Conservation (phyloP, 1,140 invertebrate species). For the Meloidogyne floridensis region DNA sequence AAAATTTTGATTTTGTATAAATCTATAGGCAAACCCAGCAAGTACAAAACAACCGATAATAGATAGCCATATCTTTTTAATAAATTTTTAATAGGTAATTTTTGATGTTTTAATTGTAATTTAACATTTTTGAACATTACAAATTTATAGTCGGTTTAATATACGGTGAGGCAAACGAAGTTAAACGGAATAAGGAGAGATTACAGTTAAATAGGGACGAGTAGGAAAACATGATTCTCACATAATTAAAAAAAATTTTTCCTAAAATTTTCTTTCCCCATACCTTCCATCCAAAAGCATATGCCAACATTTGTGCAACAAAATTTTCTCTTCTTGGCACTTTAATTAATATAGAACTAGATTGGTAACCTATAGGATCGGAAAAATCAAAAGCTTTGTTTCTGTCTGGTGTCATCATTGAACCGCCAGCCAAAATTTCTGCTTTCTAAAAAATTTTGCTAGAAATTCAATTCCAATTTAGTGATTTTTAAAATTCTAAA, state of each 20-base stretch:
- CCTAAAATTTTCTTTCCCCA: neutral
- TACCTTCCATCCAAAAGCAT: constrained; percentile 1
- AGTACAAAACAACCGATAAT: neutral
- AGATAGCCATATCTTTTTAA: neutral
- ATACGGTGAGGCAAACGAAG: too few relatives aligned
- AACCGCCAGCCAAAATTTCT: neutral
- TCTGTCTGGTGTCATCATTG: neutral
- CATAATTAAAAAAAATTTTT: too few relatives aligned
- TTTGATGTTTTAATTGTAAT: too few relatives aligned
- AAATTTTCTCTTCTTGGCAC: neutral
- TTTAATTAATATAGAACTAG: neutral
- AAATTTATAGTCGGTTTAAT: too few relatives aligned
- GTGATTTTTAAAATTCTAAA: too few relatives aligned
- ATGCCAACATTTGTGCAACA: constrained; percentile 8
- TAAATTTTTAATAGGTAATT: neutral
- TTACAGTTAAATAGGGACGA: too few relatives aligned
- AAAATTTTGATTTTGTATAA: constrained; percentile 4
- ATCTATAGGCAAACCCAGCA: neutral
- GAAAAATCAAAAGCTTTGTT: constrained; percentile 1
- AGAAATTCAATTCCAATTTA: too few relatives aligned
- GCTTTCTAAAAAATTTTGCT: neutral
- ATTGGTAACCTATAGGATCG: neutral
- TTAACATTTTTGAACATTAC: too few relatives aligned
- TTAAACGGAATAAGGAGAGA: too few relatives aligned
- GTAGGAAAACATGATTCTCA: too few relatives aligned